Conservation (phyloP, 2,888 invertebrate genomes). For the Eilema sororculum region DNA sequence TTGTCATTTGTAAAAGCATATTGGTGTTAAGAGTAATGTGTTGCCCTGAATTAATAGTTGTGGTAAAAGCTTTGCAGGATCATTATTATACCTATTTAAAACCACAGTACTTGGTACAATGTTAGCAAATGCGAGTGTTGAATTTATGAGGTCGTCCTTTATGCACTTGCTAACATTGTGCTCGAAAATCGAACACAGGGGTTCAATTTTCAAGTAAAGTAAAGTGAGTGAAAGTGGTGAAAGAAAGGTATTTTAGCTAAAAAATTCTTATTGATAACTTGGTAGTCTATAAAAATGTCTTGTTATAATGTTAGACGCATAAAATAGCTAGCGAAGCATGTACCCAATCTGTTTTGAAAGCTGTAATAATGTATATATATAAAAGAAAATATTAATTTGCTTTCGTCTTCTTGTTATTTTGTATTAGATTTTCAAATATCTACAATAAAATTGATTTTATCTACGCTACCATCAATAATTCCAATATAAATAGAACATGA, state of each 20-base stretch:
- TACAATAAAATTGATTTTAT: constrained; percentile 11
- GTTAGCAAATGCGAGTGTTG: no score
- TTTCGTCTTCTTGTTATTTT: neutral
- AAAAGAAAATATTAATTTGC: neutral
- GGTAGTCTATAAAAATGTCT: neutral
- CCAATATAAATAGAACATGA: constrained; percentile 51
- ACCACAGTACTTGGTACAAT: neutral
- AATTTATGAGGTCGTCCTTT: neutral
- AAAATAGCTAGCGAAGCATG: no score
- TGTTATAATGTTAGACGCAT: neutral
- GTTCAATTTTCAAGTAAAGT: neutral
- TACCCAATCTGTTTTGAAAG: neutral
- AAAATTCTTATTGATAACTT: neutral
- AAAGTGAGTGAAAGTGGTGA: no score
- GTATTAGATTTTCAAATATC: neutral
- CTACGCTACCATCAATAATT: constrained; percentile 30
- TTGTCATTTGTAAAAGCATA: constrained; percentile 35
- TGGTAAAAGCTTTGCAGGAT: constrained; percentile 12
- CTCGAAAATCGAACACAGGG: no score
- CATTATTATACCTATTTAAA: neutral
- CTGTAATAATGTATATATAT: no score
- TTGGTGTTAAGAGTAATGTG: constrained; percentile 36
- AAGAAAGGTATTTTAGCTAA: neutral
- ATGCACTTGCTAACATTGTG: no score
- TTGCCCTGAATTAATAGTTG: constrained; percentile 22